A percentile compares a stretch with the other conserved stretches of the same genome.
Evolutionary conservation across 1,140 invertebrate genomes (phyloP).

Genomic region (Magallana angulata): DNA sequence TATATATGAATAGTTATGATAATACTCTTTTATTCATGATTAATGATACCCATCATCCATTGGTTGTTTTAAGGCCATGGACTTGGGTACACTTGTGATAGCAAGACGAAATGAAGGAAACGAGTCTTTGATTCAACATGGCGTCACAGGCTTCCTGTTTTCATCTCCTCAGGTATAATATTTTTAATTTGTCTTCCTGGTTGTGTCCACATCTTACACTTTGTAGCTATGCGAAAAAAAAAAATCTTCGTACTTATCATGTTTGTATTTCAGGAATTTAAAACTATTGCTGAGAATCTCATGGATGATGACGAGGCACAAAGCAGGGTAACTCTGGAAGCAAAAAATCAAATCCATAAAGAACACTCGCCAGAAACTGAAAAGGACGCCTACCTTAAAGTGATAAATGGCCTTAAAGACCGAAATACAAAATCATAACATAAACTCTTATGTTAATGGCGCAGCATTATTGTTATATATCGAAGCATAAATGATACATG

Average conservation of each 20-base stretch:
- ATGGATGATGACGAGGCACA: background rate
- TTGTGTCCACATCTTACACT: background rate
- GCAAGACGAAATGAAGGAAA: conserved; percentile 70
- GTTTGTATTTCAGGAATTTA: conserved; percentile 23
- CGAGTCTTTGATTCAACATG: conserved; percentile 62
- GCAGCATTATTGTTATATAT: background rate
- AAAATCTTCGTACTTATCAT: background rate
- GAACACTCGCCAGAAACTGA: background rate
- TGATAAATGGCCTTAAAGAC: background rate
- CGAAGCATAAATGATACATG: too few relatives aligned
- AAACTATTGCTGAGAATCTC: background rate
- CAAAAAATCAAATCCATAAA: background rate
- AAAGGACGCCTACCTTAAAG: background rate
- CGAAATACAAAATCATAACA: background rate
- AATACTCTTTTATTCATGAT: too few relatives aligned
- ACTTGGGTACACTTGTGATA: conserved; percentile 67
- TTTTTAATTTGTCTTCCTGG: too few relatives aligned
- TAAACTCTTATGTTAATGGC: background rate
- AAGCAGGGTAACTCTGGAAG: background rate
- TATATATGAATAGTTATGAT: too few relatives aligned
- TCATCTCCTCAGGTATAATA: conserved; percentile 63
- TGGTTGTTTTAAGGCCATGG: conserved; percentile 63
- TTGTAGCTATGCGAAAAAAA: background rate
- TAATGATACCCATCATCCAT: too few relatives aligned
- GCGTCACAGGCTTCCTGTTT: conserved; percentile 65